Conservation (phyloP, 2,113 vertebrate genomes). For the Pao palembangensis region DNA sequence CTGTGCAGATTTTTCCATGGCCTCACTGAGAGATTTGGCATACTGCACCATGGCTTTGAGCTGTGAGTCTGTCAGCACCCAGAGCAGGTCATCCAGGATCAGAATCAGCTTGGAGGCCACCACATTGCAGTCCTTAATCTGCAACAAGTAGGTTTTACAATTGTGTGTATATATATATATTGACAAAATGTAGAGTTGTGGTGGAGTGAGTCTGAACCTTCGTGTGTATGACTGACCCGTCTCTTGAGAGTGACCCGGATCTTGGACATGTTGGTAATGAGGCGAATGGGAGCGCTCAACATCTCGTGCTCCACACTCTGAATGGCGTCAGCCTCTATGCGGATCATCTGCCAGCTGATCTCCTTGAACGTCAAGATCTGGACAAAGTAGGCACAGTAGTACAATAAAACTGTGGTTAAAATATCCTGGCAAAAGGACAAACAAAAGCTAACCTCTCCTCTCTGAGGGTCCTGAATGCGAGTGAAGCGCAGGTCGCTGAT, state of each 20-base stretch:
- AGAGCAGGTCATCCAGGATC: constrained; percentile 93
- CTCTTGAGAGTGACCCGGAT: constrained; percentile 95
- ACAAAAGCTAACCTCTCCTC: constrained; percentile 82
- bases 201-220: background rate
- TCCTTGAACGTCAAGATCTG: constrained; percentile 98
- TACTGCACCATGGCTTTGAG: constrained; percentile 99
- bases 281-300: constrained; percentile 91
- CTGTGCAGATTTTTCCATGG: constrained; percentile 95
- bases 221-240: constrained; percentile 77
- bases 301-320: constrained; percentile 94
- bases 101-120: constrained; percentile 93
- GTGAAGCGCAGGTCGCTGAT: constrained; percentile 87
- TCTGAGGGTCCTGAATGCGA: constrained; percentile 88
- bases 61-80: constrained; percentile 98
- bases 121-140: constrained; percentile 97
- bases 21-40: constrained; percentile 96
- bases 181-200: background rate
- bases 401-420: background rate
- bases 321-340: constrained; percentile 97
- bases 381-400: background rate
- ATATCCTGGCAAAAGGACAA: background rate
- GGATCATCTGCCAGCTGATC: constrained; percentile 99
- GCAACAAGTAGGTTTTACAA: background rate
- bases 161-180: no score
- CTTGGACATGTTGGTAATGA: constrained; percentile 98